A percentile compares a stretch with the other conserved stretches of the same genome.
phyloP scores from a whole-genome alignment of 2,113 vertebrate species.

The Osmerus mordax region DNA sequence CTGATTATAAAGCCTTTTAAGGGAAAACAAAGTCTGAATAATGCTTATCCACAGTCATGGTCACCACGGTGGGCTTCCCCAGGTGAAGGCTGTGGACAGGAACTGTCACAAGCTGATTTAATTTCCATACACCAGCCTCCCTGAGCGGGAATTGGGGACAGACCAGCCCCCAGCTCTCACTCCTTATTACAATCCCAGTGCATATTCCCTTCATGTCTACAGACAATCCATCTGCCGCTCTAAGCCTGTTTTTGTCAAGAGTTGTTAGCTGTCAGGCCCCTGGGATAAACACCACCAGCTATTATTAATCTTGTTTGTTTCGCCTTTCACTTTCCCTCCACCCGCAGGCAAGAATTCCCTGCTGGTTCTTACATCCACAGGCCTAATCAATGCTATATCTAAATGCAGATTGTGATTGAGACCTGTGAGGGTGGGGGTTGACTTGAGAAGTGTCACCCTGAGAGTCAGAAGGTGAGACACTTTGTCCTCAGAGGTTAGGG shows the following conservation, averaged over 20 bases:
- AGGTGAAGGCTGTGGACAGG: slow-evolving; percentile 79
- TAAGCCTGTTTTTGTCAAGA: slow-evolving; percentile 75
- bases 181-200: slow-evolving; percentile 70
- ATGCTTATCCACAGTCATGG: slow-evolving; percentile 82
- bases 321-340: slow-evolving; percentile 57
- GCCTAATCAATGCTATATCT: slow-evolving; percentile 71
- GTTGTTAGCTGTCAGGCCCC: slow-evolving; percentile 65
- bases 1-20: slow-evolving; percentile 85
- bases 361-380: slow-evolving; percentile 55
- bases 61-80: slow-evolving; percentile 75
- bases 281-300: slow-evolving; percentile 57
- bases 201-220: slow-evolving; percentile 71
- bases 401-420: slow-evolving; percentile 68
- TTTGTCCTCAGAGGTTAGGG: slow-evolving; percentile 36
- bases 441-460: slow-evolving; percentile 59
- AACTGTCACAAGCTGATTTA: slow-evolving; percentile 82
- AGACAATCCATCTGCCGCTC: slow-evolving; percentile 73
- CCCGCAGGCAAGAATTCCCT: slow-evolving; percentile 51
- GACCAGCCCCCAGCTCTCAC: slow-evolving; percentile 58
- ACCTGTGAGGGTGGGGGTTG: slow-evolving; percentile 57
- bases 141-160: slow-evolving; percentile 64
- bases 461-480: slow-evolving; percentile 48
- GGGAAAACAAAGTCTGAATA: slow-evolving; percentile 80
- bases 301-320: slow-evolving; percentile 73
- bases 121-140: slow-evolving; percentile 74